Base-by-base conservation (phyloP, 2,888 invertebrate species). In the Drosophila helvetica region DNA sequence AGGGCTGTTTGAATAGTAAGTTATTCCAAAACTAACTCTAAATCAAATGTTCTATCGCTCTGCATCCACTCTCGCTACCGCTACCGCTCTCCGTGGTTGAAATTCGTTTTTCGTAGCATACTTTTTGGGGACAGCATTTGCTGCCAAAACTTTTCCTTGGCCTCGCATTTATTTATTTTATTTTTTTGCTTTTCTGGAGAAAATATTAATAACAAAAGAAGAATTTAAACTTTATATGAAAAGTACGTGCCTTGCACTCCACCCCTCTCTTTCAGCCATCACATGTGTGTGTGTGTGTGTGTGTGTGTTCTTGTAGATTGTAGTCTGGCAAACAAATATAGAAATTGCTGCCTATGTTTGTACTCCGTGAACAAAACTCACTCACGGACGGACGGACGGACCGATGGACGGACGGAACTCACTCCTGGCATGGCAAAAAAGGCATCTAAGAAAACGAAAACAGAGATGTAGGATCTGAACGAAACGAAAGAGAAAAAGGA, bases 131-230 rank as follows among this genome's bases (percentile, higher is more conserved):
- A 27, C 38, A 18, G 7, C 56, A 45, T 48, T 56, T 42, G 55
- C 48, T 4, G 52, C 43, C 45, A 53, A 71, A 71, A 45, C 17
- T 54, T 50, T 38, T 12, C 17, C 27, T 18, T 22, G 18, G 50
- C 19, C 53, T 45, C 53, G 43, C 59, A 53, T 18, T 58, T 22
- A 33, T 33, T 22, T 30, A 42, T 42, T 38, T n/a, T 52, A 15
- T 57, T n/a, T 6, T 3, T 17, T 42, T 17, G 15, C 0, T 15
- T 22, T 25, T 48, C 4, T 88, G 38, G 30, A 46, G 52, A 82
- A 86, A 84, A 88, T 88, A 86, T 86, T 82, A 80, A 84, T 80
- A 84, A 82, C 83, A 84, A 88, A 79, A 68, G 70, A 68, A 81
- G 74, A 87, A 85, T 85, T 81, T 74, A 66, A 83, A 83, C 82